Conservation (phyloP, 2,888 invertebrate genomes). For the Apodemia hepburni region DNA sequence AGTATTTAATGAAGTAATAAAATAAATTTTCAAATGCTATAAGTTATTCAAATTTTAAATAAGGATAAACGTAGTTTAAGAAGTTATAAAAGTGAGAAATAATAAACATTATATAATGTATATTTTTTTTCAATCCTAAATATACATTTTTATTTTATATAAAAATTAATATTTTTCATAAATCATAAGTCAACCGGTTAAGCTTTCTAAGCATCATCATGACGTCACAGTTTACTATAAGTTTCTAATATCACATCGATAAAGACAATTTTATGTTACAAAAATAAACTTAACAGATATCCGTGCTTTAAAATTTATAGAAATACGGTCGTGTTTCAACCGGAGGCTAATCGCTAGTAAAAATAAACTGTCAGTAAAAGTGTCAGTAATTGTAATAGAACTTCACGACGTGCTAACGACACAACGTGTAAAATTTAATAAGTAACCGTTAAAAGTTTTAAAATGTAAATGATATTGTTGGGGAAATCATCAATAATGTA, state of each 20-base stretch:
- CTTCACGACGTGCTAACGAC: neutral
- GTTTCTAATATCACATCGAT: neutral
- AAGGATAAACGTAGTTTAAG: too few relatives aligned
- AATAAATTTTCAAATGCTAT: too few relatives aligned
- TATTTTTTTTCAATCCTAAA: too few relatives aligned
- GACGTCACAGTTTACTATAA: neutral
- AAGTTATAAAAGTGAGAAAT: too few relatives aligned
- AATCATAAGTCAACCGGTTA: neutral
- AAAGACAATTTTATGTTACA: neutral
- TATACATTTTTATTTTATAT: too few relatives aligned
- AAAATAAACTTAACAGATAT: neutral
- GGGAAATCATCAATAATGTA: conserved; percentile 5
- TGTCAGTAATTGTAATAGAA: neutral
- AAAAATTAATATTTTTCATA: neutral
- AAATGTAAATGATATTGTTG: conserved; percentile 6
- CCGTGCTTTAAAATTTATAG: too few relatives aligned
- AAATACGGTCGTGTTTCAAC: too few relatives aligned
- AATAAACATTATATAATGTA: too few relatives aligned
- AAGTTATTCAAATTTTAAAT: too few relatives aligned
- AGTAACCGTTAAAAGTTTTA: neutral
- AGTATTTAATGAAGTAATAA: too few relatives aligned
- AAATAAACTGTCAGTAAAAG: neutral
- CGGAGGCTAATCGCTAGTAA: too few relatives aligned
- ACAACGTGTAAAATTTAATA: neutral
- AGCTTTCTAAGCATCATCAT: neutral